These are phyloP conservation scores for Schizopygopsis pylzovi DNA, from an alignment of 2,797 vertebrate genomes.

Conservation along the genomic window DNA sequence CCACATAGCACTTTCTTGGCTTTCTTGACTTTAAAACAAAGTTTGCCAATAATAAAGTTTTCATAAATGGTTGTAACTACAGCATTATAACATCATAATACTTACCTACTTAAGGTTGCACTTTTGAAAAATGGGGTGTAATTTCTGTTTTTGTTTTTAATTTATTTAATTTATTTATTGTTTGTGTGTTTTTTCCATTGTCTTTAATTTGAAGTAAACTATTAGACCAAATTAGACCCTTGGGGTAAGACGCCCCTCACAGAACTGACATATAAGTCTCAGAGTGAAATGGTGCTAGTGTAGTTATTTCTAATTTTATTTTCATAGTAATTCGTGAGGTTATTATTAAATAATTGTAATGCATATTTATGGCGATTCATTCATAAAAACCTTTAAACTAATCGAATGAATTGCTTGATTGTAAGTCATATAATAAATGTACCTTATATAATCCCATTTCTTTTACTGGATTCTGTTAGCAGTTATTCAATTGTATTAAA, in stretches of 20 bases:
- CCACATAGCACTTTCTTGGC: constrained; percentile 11
- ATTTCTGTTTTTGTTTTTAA: not conserved
- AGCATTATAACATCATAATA: not conserved
- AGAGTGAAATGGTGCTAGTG: not conserved
- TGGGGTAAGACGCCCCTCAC: not conserved
- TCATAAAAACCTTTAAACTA: not conserved
- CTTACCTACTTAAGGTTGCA: not conserved
- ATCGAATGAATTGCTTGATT: not conserved
- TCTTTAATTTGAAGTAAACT: not conserved
- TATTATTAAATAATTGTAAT: not conserved
- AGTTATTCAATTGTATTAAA: not conserved
- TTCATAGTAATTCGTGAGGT: no score
- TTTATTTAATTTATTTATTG: no score
- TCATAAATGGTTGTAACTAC: not conserved
- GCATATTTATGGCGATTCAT: not conserved
- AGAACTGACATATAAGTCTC: not conserved
- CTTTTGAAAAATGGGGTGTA: not conserved
- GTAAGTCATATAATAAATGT: not conserved
- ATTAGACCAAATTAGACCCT: not conserved
- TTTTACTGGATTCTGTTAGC: no score
- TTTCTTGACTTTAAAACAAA: constrained; percentile 14
- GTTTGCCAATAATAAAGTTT: not conserved
- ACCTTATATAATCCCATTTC: not conserved
- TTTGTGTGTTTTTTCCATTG: not conserved
- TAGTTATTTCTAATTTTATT: not conserved